Percentiles rank a stretch among this genome's conserved stretches.
Conservation (phyloP, 37 sponge, comb jelly and placozoan species). For the Aplysina aerophoba region DNA sequence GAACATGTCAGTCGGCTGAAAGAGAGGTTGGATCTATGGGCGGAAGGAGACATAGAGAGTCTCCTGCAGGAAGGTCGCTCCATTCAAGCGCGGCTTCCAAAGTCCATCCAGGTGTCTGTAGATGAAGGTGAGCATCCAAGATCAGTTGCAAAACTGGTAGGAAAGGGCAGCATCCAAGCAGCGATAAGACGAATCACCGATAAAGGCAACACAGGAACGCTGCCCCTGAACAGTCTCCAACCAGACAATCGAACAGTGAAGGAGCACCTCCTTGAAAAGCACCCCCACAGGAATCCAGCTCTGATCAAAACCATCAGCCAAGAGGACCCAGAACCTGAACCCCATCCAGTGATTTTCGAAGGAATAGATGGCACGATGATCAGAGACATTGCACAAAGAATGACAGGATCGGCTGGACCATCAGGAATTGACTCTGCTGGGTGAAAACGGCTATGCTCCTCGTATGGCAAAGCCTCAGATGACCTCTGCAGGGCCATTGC, state of each 20-base stretch:
- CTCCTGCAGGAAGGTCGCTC: slow-evolving; percentile 13
- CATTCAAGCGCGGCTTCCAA: too few species aligned
- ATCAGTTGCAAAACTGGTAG: slow-evolving; percentile 21
- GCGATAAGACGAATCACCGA: slow-evolving; percentile 17
- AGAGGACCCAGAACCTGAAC: slow-evolving; percentile 13
- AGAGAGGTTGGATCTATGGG: slow-evolving; percentile 15
- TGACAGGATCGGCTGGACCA: too few species aligned
- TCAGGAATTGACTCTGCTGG: too few species aligned
- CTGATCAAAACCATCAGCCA: background rate
- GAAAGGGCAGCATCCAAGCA: slow-evolving; percentile 29
- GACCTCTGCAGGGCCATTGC: too few species aligned
- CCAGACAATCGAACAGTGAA: slow-evolving; percentile 27
- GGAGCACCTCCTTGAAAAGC: slow-evolving; percentile 19
- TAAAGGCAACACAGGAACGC: slow-evolving; percentile 7
- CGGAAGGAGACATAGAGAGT: slow-evolving; percentile 23
- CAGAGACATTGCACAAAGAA: too few species aligned
- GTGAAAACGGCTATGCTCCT: too few species aligned
- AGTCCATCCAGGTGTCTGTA: background rate
- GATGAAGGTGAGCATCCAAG: slow-evolving; percentile 17
- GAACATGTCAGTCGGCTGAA: slow-evolving; percentile 14
- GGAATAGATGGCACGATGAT: slow-evolving; percentile 13
- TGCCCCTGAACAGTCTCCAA: slow-evolving; percentile 6
- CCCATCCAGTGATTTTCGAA: background rate
- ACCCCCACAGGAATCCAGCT: slow-evolving; percentile 22
- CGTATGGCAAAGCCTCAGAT: too few species aligned